phyloP scores from a whole-genome alignment of 2,797 vertebrate genomes.

The Lemur catta region DNA sequence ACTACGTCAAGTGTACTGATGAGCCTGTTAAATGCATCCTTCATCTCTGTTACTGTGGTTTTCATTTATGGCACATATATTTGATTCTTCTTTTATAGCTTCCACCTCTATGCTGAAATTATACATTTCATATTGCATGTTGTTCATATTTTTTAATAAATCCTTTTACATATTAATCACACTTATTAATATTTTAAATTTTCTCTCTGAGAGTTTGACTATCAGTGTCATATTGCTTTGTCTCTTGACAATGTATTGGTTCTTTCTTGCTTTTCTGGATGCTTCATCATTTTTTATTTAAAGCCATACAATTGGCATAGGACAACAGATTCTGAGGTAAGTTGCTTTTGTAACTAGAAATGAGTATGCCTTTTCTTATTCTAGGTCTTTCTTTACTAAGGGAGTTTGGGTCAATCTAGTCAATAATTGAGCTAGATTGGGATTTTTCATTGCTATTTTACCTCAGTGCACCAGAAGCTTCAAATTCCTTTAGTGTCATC shows the following conservation, averaged over 20 bases:
- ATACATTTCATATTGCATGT: not conserved
- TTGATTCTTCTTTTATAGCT: not conserved
- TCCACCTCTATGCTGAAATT: not conserved
- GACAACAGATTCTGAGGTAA: not conserved
- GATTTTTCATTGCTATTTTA: not conserved
- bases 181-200: not conserved
- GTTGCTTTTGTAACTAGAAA: not conserved
- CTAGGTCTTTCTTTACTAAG: not conserved
- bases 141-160: not conserved
- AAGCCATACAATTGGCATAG: not conserved
- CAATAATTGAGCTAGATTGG: not conserved
- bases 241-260: not conserved
- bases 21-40: not conserved
- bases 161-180: not conserved
- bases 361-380: not conserved
- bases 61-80: not conserved
- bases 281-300: not conserved
- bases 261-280: not conserved
- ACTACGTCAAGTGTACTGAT: not conserved
- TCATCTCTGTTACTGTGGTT: not conserved
- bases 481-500: not conserved
- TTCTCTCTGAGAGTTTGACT: not conserved
- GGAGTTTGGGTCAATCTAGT: not conserved
- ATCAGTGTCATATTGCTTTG: not conserved
- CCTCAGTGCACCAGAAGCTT: not conserved